These are phyloP conservation scores for Drosophila setifemur DNA, from an alignment of 1,140 invertebrate genomes.

Conservation along the genomic window DNA sequence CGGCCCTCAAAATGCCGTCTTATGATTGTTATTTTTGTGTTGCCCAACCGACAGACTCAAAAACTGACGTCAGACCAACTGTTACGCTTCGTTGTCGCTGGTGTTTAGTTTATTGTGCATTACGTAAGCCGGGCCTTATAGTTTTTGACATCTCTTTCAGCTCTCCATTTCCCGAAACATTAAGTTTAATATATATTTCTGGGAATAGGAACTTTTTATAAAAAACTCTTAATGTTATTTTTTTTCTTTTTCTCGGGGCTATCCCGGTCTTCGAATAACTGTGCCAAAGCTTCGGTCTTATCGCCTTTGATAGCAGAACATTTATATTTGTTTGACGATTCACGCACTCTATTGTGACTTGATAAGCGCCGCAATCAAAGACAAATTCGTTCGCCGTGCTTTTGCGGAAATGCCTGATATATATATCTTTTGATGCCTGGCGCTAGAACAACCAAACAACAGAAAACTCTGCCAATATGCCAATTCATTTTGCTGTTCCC, in stretches of 20 bases:
- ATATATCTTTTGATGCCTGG: slow-evolving; percentile 30
- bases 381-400: slow-evolving; percentile 10
- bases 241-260: slow-evolving; percentile 6
- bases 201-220: not conserved
- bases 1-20: slow-evolving; percentile 36
- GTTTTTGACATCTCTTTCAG: not conserved
- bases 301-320: slow-evolving; percentile 11
- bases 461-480: slow-evolving; percentile 40
- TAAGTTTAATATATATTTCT: slow-evolving; percentile 13
- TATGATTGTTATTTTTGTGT: slow-evolving; percentile 16
- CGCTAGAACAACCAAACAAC: slow-evolving; percentile 44
- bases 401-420: slow-evolving; percentile 24
- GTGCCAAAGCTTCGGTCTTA: slow-evolving; percentile 35
- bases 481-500: slow-evolving; percentile 27
- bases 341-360: not conserved
- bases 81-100: slow-evolving; percentile 59
- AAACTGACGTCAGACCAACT: slow-evolving; percentile 65
- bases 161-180: not conserved
- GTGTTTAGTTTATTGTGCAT: slow-evolving; percentile 1
- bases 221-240: slow-evolving; percentile 17
- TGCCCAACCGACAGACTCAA: not conserved
- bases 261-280: slow-evolving; percentile 28
- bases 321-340: slow-evolving; percentile 10
- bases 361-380: slow-evolving; percentile 25
- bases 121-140: slow-evolving; percentile 43